Conservation (phyloP, 2,797 vertebrate genomes). For the Phoebastria nigripes region DNA sequence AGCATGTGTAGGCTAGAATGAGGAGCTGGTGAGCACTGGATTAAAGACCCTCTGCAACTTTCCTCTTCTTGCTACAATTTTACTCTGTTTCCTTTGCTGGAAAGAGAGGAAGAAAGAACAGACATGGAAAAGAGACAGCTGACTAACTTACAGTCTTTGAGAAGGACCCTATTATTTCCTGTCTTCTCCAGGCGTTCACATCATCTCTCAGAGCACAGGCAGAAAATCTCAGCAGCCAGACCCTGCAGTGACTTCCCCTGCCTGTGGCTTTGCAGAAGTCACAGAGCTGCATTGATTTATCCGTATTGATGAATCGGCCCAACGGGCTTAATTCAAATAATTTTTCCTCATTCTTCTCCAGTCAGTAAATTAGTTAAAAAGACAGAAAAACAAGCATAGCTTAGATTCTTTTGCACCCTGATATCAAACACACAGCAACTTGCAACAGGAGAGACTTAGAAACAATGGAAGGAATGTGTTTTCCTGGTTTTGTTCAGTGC, state of each 20-base stretch:
- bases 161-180: not conserved
- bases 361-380: slow-evolving; percentile 40
- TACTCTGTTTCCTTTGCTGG: not conserved
- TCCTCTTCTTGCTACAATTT: not conserved
- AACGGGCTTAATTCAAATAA: not conserved
- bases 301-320: not conserved
- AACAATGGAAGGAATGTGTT: slow-evolving; percentile 66
- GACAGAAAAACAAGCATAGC: slow-evolving; percentile 34
- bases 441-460: slow-evolving; percentile 35
- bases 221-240: not conserved
- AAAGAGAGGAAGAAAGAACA: not conserved
- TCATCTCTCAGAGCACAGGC: not conserved
- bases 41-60: not conserved
- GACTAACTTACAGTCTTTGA: not conserved
- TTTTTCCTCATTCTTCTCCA: slow-evolving; percentile 42
- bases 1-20: not conserved
- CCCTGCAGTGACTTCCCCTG: not conserved
- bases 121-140: not conserved
- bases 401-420: not conserved
- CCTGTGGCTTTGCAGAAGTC: not conserved
- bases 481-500: not conserved
- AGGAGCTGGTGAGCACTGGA: not conserved
- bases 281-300: not conserved
- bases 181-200: not conserved
- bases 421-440: slow-evolving; percentile 56